These are phyloP conservation scores for Sphinx pinastri DNA, from an alignment of 2,888 invertebrate species.

Conservation along the genomic window DNA sequence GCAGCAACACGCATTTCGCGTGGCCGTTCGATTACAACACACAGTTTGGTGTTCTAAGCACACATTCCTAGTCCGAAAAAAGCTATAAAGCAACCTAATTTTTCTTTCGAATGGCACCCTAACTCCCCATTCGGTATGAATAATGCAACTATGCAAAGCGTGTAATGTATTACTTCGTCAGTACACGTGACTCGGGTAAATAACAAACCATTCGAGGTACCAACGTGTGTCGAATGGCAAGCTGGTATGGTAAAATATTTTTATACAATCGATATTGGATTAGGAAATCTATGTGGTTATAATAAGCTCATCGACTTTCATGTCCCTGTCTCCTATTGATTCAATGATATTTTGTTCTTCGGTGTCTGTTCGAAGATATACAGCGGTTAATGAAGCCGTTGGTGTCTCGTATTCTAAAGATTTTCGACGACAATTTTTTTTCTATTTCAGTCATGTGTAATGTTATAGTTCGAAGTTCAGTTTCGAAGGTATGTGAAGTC, in stretches of 20 bases:
- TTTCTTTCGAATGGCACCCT: constrained; percentile 53
- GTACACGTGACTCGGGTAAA: constrained; percentile 68
- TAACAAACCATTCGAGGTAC: constrained; percentile 60
- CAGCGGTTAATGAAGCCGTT: too few relatives aligned
- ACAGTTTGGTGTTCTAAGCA: constrained; percentile 2
- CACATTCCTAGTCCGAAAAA: constrained; percentile 13
- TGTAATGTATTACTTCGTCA: constrained; percentile 67
- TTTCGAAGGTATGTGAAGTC: too few relatives aligned
- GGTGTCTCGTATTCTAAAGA: background rate
- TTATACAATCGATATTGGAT: constrained; percentile 26
- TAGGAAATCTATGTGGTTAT: constrained; percentile 26
- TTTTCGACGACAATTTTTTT: background rate
- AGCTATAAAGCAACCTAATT: constrained; percentile 53
- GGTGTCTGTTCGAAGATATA: too few relatives aligned
- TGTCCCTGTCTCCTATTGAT: background rate
- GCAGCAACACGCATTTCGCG: background rate
- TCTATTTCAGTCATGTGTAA: too few relatives aligned
- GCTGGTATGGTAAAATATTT: constrained; percentile 39
- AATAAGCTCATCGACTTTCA: background rate
- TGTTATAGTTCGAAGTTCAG: too few relatives aligned
- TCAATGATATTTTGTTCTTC: too few relatives aligned
- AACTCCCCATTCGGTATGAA: constrained; percentile 57
- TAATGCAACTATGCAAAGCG: constrained; percentile 74
- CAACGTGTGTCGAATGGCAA: constrained; percentile 62
- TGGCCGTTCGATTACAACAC: background rate